Evolutionary conservation across 2,113 vertebrate species (phyloP).

Genomic region (Onychostruthus taczanowskii): DNA sequence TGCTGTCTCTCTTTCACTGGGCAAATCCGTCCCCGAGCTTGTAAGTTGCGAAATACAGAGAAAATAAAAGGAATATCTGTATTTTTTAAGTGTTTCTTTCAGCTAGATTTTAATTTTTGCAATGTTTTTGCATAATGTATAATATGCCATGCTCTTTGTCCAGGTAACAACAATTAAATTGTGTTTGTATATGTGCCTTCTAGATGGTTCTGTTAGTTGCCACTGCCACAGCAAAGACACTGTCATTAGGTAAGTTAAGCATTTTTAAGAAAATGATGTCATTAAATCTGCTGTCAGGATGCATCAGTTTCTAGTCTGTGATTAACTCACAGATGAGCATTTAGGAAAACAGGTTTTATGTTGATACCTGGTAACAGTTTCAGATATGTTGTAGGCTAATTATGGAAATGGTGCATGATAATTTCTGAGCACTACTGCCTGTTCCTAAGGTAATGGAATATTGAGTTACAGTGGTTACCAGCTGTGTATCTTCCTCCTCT

Average conservation of each 20-base stretch:
- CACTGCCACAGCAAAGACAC: background rate
- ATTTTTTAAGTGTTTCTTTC: background rate
- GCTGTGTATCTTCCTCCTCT: background rate
- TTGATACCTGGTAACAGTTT: background rate
- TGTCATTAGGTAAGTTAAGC: background rate
- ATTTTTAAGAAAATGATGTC: background rate
- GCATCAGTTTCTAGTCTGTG: background rate
- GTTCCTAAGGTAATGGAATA: background rate
- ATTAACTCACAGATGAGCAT: fast-evolving
- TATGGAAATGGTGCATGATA: background rate
- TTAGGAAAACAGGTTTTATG: background rate
- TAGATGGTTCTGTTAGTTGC: background rate
- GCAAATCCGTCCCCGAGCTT: background rate
- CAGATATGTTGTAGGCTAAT: background rate
- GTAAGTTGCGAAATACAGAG: background rate
- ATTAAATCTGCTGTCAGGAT: background rate
- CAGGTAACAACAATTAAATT: background rate
- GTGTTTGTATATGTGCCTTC: background rate
- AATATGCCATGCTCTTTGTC: background rate
- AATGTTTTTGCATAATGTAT: background rate
- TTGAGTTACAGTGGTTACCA: background rate
- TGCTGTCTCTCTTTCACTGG: background rate
- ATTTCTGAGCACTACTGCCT: background rate
- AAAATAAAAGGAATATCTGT: background rate
- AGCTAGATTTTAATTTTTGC: background rate